A percentile compares a stretch with the other conserved stretches of the same genome.
phyloP scores from a whole-genome alignment of 1,140 invertebrate species.

The Drosophila bipectinata region DNA sequence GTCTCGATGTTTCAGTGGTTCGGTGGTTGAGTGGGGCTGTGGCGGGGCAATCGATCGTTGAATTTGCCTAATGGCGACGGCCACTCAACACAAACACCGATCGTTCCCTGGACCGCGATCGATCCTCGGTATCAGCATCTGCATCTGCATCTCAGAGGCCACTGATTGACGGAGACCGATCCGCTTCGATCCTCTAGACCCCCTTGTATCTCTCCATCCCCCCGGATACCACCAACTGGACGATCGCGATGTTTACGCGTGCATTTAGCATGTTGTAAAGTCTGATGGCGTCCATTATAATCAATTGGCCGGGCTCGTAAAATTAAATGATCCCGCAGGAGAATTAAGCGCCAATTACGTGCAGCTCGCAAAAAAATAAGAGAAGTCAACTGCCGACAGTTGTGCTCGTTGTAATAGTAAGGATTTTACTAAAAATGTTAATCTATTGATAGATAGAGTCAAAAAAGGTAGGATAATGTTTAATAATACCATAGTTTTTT shows the following conservation, averaged over 20 bases:
- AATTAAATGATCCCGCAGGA: conserved; percentile 84
- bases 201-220: background rate
- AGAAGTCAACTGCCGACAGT: conserved; percentile 21
- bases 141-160: conserved; percentile 37
- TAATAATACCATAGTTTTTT: no score
- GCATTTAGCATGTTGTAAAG: conserved; percentile 84
- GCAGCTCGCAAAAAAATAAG: conserved; percentile 41
- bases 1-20: conserved; percentile 14
- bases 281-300: conserved; percentile 84
- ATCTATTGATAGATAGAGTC: no score
- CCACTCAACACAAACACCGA: conserved; percentile 79
- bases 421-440: background rate
- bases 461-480: background rate
- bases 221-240: background rate
- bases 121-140: conserved; percentile 38
- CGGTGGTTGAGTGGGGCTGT: conserved; percentile 1
- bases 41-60: conserved; percentile 72
- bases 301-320: conserved; percentile 83
- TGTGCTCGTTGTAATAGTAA: background rate
- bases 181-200: conserved; percentile 32
- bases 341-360: conserved; percentile 84
- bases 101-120: conserved; percentile 32
- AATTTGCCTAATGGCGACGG: conserved; percentile 81
- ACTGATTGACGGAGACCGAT: conserved; percentile 67
- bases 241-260: conserved; percentile 77